These are phyloP conservation scores for Hyphantria cunea DNA, from an alignment of 1,140 invertebrate genomes.

Conservation along the genomic window DNA sequence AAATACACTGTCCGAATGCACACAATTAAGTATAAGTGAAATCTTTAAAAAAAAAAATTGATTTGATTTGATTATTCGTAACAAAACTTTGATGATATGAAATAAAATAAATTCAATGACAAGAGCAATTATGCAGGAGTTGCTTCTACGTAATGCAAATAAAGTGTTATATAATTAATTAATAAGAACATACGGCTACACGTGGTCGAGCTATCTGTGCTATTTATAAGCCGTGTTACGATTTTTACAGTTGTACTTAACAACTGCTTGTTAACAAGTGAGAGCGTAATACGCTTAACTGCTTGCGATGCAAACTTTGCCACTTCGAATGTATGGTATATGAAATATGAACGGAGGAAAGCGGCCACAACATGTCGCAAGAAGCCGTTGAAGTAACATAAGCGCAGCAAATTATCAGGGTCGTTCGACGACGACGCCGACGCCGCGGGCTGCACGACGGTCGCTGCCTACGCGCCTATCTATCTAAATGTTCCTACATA, in stretches of 20 bases:
- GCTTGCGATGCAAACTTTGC: conserved; percentile 30
- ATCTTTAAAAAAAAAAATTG: too few relatives aligned
- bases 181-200: neutral
- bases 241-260: neutral
- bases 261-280: neutral
- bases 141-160: neutral
- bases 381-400: conserved; percentile 79
- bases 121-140: neutral
- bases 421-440: conserved; percentile 59
- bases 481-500: conserved; percentile 41
- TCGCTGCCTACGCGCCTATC: conserved; percentile 61
- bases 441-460: conserved; percentile 50
- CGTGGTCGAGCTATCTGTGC: neutral
- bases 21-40: too few relatives aligned
- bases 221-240: conserved; percentile 2
- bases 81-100: conserved; percentile 23
- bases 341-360: conserved; percentile 62
- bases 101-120: conserved; percentile 13
- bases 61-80: too few relatives aligned
- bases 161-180: conserved; percentile 7
- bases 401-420: conserved; percentile 78
- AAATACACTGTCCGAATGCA: too few relatives aligned
- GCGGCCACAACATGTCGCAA: conserved; percentile 64
- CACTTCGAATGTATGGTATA: conserved; percentile 41
- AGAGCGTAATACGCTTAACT: neutral